Percentiles rank a stretch among this genome's conserved stretches.
These are phyloP conservation scores for Dendroctonus ponderosae DNA, from an alignment of 1,140 invertebrate genomes.

Conservation along the genomic window DNA sequence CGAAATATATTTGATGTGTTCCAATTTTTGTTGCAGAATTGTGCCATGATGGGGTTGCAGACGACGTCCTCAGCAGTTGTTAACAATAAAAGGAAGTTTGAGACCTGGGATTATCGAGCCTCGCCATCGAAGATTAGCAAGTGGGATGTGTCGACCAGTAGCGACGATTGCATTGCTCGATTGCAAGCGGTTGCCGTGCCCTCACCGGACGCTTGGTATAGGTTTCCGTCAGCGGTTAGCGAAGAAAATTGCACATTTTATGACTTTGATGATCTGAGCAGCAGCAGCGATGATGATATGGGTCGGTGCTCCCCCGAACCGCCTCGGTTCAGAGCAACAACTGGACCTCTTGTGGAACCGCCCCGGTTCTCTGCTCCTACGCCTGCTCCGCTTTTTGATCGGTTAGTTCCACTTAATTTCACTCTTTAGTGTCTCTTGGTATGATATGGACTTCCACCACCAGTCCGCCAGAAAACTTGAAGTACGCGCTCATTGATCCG, in stretches of 20 bases:
- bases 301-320: too few relatives aligned
- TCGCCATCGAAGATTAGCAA: constrained; percentile 53
- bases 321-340: too few relatives aligned
- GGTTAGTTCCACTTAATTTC: constrained; percentile 1
- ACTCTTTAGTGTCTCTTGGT: too few relatives aligned
- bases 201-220: constrained; percentile 53
- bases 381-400: constrained; percentile 35
- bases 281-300: constrained; percentile 47
- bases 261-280: constrained; percentile 54
- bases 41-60: constrained; percentile 76
- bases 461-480: too few relatives aligned
- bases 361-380: constrained; percentile 39
- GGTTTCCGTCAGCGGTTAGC: too few relatives aligned
- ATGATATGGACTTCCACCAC: too few relatives aligned
- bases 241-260: too few relatives aligned
- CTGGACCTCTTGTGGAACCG: constrained; percentile 31
- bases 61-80: constrained; percentile 65
- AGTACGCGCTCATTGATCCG: too few relatives aligned
- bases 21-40: constrained; percentile 58
- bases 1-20: too few relatives aligned
- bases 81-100: constrained; percentile 62
- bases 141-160: constrained; percentile 45
- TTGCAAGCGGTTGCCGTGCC: constrained; percentile 56
- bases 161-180: constrained; percentile 55
- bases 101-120: constrained; percentile 33